These are phyloP conservation scores for Heliconius cydno DNA, from an alignment of 2,888 invertebrate species.

Conservation along the genomic window DNA sequence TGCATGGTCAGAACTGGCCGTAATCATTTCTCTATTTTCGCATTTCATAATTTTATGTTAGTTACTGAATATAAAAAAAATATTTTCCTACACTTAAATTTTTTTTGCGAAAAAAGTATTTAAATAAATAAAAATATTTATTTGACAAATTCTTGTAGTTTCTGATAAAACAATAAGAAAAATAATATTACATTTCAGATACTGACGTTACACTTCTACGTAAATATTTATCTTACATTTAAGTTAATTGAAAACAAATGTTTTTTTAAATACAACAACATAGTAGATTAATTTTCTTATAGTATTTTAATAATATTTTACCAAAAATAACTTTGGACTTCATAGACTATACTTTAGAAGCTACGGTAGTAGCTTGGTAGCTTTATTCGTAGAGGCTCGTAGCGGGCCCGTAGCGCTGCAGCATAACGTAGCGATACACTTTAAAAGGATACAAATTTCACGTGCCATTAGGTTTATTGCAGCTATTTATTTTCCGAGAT, in stretches of 20 bases:
- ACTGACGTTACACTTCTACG: not conserved
- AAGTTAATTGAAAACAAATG: not conserved
- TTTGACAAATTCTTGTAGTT: too few relatives aligned
- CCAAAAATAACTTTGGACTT: constrained; percentile 1
- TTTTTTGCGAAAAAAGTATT: too few relatives aligned
- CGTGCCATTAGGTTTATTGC: constrained; percentile 47
- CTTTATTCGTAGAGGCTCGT: constrained; percentile 37
- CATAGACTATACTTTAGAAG: not conserved
- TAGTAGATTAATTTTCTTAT: not conserved
- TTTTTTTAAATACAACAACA: not conserved
- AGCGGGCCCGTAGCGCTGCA: constrained; percentile 35
- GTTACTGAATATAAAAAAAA: not conserved
- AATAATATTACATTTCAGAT: too few relatives aligned
- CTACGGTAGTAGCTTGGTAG: not conserved
- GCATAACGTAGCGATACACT: constrained; percentile 42
- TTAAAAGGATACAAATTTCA: constrained; percentile 48
- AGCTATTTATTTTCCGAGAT: constrained; percentile 47
- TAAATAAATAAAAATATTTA: too few relatives aligned
- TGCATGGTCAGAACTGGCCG: constrained; percentile 28
- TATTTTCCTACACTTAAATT: not conserved
- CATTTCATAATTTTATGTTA: not conserved
- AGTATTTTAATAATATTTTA: not conserved
- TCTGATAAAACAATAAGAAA: too few relatives aligned
- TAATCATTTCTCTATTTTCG: constrained; percentile 35
- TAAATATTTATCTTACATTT: not conserved